Evolutionary conservation across 1,140 invertebrate species (phyloP), one percentile per base, ranked within the genome.

Genomic region (Drosophila gunungcola): DNA sequence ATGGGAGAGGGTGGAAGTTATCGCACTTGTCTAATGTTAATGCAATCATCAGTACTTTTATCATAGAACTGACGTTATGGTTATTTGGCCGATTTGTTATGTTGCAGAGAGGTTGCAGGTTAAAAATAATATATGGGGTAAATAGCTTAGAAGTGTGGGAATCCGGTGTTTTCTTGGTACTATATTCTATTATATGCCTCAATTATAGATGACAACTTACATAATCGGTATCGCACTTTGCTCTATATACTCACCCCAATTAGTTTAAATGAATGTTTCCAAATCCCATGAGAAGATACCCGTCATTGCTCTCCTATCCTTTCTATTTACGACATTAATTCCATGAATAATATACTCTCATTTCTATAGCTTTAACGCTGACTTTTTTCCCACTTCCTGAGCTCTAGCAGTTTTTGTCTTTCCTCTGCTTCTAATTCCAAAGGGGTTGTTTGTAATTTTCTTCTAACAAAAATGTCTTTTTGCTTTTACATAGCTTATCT

Each of bases 291-390:
- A 27, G 7, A 9, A 45, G 27, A 34, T 27, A 11, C 9, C 10
- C 42, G 4, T 29, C n/a, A 3, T 25, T 39, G 11, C 42, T 32
- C 21, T 11, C 34, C 34, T n/a, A 21, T 3, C 13, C 21, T 27
- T 32, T 7, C 36, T 56, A 68, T 55, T 57, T 55, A 53, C 80
- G 75, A 89, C 79, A 83, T 89, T 88, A 88, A 88, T 88, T 80
- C 84, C 80, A 89, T 88, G 80, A 88, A 89, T 88, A 88, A 88
- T 88, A 88, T 80, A 84, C 84, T 75, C 79, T 89, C 76, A 89
- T 89, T 84, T 84, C 76, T 84, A 83, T 77, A 77, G 72, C 84
- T 79, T 75, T 86, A 43, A 43, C 56, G 48, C 72, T 78, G 74
- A 55, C 67, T 45, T 57, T 61, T 56, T 46, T 29, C 25, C 42